Conservation (phyloP, 2,113 vertebrate species). For the Crocuta crocuta region DNA sequence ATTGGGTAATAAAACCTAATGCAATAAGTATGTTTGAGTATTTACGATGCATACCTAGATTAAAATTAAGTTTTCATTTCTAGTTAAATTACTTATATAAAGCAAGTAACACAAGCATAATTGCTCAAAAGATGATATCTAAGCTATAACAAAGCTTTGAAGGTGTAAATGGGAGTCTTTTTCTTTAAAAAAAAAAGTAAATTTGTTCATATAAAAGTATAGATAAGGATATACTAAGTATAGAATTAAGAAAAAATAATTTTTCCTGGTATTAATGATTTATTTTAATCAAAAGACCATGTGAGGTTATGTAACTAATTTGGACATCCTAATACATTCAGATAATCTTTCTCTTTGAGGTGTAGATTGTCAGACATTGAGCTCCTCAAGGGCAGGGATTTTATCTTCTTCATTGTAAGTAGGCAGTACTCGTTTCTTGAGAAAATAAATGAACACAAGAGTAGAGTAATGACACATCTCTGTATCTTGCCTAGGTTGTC, state of each 20-base stretch:
- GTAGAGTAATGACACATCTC: background rate
- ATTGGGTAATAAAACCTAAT: background rate
- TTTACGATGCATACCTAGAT: background rate
- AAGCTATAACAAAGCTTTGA: background rate
- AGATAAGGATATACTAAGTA: background rate
- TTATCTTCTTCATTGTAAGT: background rate
- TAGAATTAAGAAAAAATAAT: background rate
- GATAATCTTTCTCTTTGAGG: constrained; percentile 8
- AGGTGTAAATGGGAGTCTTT: background rate
- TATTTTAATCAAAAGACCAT: constrained; percentile 29
- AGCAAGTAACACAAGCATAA: background rate
- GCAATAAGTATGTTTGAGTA: background rate
- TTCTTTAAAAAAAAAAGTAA: background rate
- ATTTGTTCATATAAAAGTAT: background rate
- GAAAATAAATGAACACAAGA: background rate
- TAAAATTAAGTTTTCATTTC: constrained; percentile 50
- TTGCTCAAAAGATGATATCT: background rate
- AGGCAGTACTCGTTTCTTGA: background rate
- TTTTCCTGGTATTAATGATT: constrained; percentile 23
- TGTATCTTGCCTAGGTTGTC: background rate
- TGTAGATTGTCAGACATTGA: background rate
- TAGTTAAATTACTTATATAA: constrained; percentile 18
- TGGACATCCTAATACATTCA: background rate
- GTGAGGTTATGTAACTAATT: constrained; percentile 33
- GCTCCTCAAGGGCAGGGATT: background rate